A percentile compares a stretch with the other conserved stretches of the same genome.
phyloP scores from a whole-genome alignment of 1,140 invertebrate genomes.

The Bombus difficillimus region DNA sequence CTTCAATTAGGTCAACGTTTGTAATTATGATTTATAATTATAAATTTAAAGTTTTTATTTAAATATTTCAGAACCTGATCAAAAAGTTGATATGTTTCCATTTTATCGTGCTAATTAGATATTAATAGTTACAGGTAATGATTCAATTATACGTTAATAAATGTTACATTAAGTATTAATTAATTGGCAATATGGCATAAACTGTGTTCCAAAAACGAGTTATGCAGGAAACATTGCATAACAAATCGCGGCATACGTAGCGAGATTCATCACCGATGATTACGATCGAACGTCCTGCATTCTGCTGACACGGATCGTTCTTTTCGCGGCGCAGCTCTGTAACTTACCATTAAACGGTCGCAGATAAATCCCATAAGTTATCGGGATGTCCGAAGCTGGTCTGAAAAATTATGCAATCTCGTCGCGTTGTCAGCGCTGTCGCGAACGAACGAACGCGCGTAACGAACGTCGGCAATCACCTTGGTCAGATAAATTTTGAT shows the following conservation, averaged over 20 bases:
- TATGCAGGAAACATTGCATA: not conserved
- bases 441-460: not conserved
- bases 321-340: not conserved
- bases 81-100: no score
- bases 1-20: no score
- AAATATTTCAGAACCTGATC: no score
- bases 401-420: constrained; percentile 15
- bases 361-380: constrained; percentile 12
- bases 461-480: not conserved
- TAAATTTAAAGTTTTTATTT: no score
- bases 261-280: constrained; percentile 27
- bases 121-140: no score
- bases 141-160: not conserved
- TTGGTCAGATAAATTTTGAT: not conserved
- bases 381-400: not conserved
- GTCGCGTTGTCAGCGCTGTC: not conserved
- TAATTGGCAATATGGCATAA: no score
- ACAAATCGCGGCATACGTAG: not conserved
- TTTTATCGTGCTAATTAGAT: no score
- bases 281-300: constrained; percentile 12
- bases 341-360: not conserved
- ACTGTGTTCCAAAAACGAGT: not conserved
- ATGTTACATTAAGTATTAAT: not conserved
- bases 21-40: no score
- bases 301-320: not conserved